Base-by-base conservation (phyloP, 2,113 vertebrate genomes). In the Phocoena phocoena region DNA sequence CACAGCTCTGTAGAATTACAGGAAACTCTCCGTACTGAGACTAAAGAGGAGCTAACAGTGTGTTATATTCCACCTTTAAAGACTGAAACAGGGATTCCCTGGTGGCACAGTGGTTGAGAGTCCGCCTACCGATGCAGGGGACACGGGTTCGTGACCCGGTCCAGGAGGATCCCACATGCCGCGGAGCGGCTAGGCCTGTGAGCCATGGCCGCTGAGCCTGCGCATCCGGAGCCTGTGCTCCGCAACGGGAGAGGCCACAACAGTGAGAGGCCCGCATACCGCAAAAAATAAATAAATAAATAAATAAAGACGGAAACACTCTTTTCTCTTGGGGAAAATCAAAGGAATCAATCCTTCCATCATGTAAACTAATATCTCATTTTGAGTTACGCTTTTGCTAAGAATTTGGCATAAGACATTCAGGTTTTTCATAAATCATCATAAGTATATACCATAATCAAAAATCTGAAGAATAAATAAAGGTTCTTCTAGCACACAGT, bases 1-100 rank as follows among this genome's bases (percentile, higher is more conserved):
- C 86, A 96, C 96, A 96, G 74, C 83, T 68, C 88, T 95, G n/a
- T 68, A 65, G 86, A 98, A 98, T 97, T 97, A 98, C 97, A 98
- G 86, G 93, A 96, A 97, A 63, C 62, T 77, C 93, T 92, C 81
- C 79, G 97, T 90, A 95, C 81, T 90, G 70, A 73, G 93, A 93
- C 79, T 77, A 50, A 98, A 36, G 81, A 97, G 95, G 95, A 95
- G 62, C 38, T 94, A 92, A 86, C 91, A 62, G 65, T 73, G 71
- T 81, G 84, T 95, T 82, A 44, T 96, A 97, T 97, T 98, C 98
- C 97, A 97, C 97, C 97, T 98, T 97, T 97, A 98, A 96, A 98
- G 97, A 97, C 93, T 97, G 90, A 94, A 96, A 94, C 86, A 81
- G 44, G 44, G 44, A 2, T 47, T 47, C 8, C 44, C 44, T 47